A percentile compares a stretch with the other conserved stretches of the same genome.
These are phyloP conservation scores for Drosophila putrida DNA, from an alignment of 2,888 invertebrate species.

Conservation along the genomic window DNA sequence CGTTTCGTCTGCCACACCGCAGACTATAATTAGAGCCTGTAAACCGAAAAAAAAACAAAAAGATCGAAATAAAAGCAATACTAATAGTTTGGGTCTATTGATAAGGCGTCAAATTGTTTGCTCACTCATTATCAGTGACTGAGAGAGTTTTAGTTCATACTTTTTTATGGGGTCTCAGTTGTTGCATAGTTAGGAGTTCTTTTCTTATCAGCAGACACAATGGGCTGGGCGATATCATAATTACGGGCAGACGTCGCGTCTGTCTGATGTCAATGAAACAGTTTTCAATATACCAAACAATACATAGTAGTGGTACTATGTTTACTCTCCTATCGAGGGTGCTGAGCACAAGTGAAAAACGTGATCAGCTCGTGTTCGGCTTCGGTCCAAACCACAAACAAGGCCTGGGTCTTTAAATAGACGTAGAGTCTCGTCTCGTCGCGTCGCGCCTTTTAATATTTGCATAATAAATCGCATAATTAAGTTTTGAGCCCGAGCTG, in stretches of 20 bases:
- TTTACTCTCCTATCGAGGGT: constrained; percentile 34
- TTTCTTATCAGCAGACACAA: constrained; percentile 52
- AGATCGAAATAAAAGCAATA: constrained; percentile 3
- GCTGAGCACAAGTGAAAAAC: constrained; percentile 57
- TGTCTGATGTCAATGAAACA: constrained; percentile 58
- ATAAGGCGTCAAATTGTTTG: constrained; percentile 41
- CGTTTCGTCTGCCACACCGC: constrained; percentile 31
- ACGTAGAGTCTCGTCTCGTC: constrained; percentile 30
- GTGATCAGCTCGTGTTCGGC: constrained; percentile 64
- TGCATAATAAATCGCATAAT: constrained; percentile 80
- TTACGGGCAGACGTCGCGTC: constrained; percentile 54
- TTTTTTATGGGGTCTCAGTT: constrained; percentile 22
- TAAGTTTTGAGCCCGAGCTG: constrained; percentile 59
- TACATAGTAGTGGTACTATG: constrained; percentile 16
- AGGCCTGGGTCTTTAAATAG: constrained; percentile 63
- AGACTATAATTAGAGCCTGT: constrained; percentile 49
- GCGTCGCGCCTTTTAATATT: constrained; percentile 46
- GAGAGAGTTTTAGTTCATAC: constrained; percentile 10
- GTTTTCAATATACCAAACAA: constrained; percentile 28
- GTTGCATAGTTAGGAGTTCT: constrained; percentile 42
- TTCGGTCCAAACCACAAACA: constrained; percentile 48
- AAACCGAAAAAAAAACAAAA: constrained; percentile 8
- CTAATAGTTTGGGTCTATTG: constrained; percentile 39
- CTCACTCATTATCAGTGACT: constrained; percentile 12
- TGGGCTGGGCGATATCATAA: constrained; percentile 53